Evolutionary conservation across 2,888 invertebrate species (phyloP).

Genomic region (Tetragnatha montana): DNA sequence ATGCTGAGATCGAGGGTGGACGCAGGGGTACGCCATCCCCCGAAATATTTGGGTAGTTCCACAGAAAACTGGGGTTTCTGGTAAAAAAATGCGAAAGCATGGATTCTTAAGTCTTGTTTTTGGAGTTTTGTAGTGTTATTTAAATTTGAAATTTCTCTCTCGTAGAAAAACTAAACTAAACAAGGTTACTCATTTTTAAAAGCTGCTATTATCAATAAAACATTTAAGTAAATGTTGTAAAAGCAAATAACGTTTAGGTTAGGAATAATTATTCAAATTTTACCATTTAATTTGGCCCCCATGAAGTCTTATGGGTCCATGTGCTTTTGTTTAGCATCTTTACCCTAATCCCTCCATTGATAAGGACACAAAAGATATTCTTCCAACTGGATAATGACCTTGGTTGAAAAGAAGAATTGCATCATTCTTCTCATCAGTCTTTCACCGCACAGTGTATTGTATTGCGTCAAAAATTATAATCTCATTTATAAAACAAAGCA

Average conservation of each 20-base stretch:
- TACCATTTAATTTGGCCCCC: background rate
- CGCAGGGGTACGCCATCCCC: too few relatives aligned
- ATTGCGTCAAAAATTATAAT: conserved; percentile 6
- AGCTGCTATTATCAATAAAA: background rate
- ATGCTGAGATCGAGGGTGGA: too few relatives aligned
- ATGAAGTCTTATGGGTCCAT: conserved; percentile 18
- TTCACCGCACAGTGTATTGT: background rate
- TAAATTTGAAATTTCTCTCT: too few relatives aligned
- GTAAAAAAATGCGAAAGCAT: too few relatives aligned
- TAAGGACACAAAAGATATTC: background rate
- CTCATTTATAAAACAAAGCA: background rate
- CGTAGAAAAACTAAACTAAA: background rate
- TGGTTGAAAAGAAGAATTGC: background rate
- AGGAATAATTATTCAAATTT: conserved; percentile 20
- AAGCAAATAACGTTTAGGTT: too few relatives aligned
- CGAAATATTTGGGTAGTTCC: too few relatives aligned
- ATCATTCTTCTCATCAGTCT: conserved; percentile 15
- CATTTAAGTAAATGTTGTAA: too few relatives aligned
- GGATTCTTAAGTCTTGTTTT: too few relatives aligned
- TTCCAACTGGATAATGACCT: conserved; percentile 9
- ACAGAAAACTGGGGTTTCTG: too few relatives aligned
- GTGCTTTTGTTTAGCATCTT: conserved; percentile 15
- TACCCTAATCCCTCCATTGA: conserved; percentile 13
- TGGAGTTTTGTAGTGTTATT: too few relatives aligned
- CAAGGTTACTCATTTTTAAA: too few relatives aligned